Conservation (phyloP, 2,113 vertebrate species). For the Ornithorhynchus anatinus region DNA sequence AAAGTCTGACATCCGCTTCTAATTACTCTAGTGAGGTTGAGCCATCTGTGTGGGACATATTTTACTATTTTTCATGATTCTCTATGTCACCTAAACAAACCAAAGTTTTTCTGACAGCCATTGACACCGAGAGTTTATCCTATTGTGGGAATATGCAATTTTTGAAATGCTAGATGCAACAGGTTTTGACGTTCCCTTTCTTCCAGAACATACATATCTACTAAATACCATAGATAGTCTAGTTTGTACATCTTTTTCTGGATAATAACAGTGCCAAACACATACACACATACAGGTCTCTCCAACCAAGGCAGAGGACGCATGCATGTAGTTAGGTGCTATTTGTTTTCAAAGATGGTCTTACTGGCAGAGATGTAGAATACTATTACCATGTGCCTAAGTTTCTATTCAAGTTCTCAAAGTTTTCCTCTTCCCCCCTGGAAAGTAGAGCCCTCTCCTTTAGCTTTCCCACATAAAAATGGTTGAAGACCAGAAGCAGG, state of each 20-base stretch:
- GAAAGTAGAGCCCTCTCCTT: no score
- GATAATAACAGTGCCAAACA: fast-evolving
- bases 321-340: no score
- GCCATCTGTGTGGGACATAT: background rate
- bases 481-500: no score
- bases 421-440: no score
- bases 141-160: background rate
- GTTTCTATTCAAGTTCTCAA: no score
- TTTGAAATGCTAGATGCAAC: background rate
- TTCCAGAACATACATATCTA: background rate
- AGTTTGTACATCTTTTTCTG: background rate
- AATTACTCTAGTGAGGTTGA: background rate
- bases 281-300: no score
- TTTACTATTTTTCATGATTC: background rate
- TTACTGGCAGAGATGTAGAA: slow-evolving; percentile 12
- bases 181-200: slow-evolving; percentile 39
- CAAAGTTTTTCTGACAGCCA: background rate
- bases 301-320: no score
- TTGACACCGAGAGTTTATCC: background rate
- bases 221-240: slow-evolving; percentile 13
- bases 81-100: background rate
- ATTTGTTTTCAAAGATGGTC: background rate
- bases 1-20: background rate
- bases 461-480: no score
- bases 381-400: no score